Evolutionary conservation across 2,797 vertebrate genomes (phyloP), one percentile per base, ranked within the genome.

Genomic region (Melanogrammus aeglefinus): DNA sequence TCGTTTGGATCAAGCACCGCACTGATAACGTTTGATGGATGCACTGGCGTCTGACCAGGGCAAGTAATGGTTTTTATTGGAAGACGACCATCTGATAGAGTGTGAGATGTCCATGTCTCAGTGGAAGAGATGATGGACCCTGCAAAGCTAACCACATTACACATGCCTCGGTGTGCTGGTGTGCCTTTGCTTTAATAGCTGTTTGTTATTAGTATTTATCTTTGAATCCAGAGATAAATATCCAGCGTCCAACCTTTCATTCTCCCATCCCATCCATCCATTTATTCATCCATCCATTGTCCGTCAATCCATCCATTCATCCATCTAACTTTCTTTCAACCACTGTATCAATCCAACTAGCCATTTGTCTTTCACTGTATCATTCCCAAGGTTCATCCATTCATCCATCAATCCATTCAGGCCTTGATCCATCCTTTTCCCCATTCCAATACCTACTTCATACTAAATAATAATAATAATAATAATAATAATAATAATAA

Each of bases 1-100:
- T 41, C 78, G 79, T 86, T 84, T 44, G 80, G 78, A 81, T 7
- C 76, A 57, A 75, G 18, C 6, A 18, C 31, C 27, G 18, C 69
- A 31, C 57, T 63, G 57, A 63, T 63, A 63, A 63, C 6, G 57
- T 21, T 1, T 24, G 57, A n/a, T 9, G n/a, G 57, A 24, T 63
- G n/a, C 8, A 2, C 5, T 24, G 57, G 57, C 2, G 57, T 63
- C 8, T n/a, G 8, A 63, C 57, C 57, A 24, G 57, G 6, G 57
- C 21, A 8, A 24, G 18, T 8, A 21, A 63, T 63, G 57, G 3
- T 24, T 63, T 7, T 63, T 63, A 24, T 63, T 24, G 6, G 7
- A 63, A 6, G n/a, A 21, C 21, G n/a, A 63, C 6, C 4, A 24
- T n/a, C 21, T n/a, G 57, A 63, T 63, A 63, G n/a, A 24, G 57